These are phyloP conservation scores for Trachemys scripta DNA, from an alignment of 2,113 vertebrate genomes.

Conservation along the genomic window DNA sequence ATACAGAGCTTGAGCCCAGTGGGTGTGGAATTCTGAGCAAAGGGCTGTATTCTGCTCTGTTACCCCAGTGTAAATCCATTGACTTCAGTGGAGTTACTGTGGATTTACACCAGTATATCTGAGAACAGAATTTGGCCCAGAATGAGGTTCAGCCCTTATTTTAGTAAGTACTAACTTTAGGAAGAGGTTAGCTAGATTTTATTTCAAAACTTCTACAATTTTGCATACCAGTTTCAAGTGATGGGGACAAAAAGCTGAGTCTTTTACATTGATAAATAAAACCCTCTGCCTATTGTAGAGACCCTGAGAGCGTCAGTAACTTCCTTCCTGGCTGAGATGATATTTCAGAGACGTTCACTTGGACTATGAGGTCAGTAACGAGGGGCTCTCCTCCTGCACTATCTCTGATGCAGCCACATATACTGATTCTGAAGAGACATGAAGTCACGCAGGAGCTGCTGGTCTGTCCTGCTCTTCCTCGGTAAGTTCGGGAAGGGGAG, in stretches of 20 bases:
- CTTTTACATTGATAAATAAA: neutral
- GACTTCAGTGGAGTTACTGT: neutral
- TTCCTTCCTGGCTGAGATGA: neutral
- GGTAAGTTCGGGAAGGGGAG: neutral
- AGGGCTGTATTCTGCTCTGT: neutral
- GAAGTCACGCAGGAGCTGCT: neutral
- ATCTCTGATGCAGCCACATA: neutral
- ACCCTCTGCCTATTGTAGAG: neutral
- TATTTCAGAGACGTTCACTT: neutral
- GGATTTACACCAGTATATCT: neutral
- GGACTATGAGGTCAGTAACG: neutral
- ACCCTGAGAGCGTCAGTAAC: neutral
- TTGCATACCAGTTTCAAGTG: neutral
- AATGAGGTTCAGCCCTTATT: neutral
- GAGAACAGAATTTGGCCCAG: neutral
- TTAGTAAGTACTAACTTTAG: neutral
- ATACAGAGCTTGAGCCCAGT: neutral
- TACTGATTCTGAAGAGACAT: neutral
- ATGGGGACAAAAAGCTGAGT: neutral
- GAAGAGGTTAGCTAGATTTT: neutral
- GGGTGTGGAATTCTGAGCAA: neutral
- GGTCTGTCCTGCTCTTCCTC: neutral
- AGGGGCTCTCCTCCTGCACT: neutral
- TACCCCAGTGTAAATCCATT: neutral
- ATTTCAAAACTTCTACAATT: neutral